Base-by-base conservation (phyloP, 35 echinoderm and acorn worm species). In the Diadema setosum region DNA sequence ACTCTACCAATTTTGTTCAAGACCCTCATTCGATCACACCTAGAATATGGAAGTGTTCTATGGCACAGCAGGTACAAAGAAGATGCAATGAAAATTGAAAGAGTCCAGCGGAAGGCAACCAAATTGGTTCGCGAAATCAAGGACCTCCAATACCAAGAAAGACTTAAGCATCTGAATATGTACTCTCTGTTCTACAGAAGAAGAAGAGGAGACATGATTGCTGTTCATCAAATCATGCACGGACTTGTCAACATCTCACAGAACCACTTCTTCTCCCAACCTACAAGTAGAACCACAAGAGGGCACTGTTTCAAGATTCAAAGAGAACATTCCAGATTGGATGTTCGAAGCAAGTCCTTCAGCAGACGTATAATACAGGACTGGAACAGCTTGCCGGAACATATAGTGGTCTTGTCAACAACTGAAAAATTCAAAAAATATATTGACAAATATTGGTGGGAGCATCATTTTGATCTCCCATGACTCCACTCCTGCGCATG, bases 1-100 rank as follows among this genome's bases (percentile, higher is more conserved):
- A 81, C 84, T 14, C 30, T 90, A 24, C 3, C 18, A 46, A 70
- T 90, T 74, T 43, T 90, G 5, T 90, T 85, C 64, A 90, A 90
- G 42, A 82, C 88, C 26, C 61, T 65, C 20, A 80, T 90, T 16
- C 39, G 87, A 64, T 39, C 87, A 7, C 52, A 90, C 81, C 32
- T 90, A 39, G 88, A 90, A 90, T 83, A 90, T 80, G 81, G 44
- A 33, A 35, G 65, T 70, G 65, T 70, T 16, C 32, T 70, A 31
- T 70, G 65, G 65, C 3, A 70, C 27, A 52, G n/a, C 48, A 52
- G 48, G n/a, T 87, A 45, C 75, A 74, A 24, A 85, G 34, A 49
- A 82, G n/a, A n/a, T n/a, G n/a, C n/a, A n/a, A n/a, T n/a, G n/a
- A n/a, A n/a, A n/a, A n/a, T n/a, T n/a, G n/a, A n/a, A n/a, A n/a